These are phyloP conservation scores for Galaxias olidus DNA, from an alignment of 2,797 vertebrate genomes.

Conservation along the genomic window DNA sequence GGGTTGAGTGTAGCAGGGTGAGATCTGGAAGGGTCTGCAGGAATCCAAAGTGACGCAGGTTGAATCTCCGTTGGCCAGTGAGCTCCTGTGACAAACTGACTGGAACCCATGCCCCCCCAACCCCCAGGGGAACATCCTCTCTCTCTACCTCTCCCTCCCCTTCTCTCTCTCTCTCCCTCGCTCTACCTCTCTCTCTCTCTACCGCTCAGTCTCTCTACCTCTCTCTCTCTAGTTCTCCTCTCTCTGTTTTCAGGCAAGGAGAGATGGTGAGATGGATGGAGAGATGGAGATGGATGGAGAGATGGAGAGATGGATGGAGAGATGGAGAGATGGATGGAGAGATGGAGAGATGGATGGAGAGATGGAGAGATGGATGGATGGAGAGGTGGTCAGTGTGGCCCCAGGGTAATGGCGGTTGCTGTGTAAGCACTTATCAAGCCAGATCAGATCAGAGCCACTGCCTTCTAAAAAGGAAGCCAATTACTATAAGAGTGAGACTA, in stretches of 20 bases:
- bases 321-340: conserved; percentile 17
- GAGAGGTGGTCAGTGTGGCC: conserved; percentile 1
- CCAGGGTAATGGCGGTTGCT: conserved; percentile 8
- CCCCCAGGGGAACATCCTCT: conserved; percentile 45
- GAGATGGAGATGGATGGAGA: conserved; percentile 15
- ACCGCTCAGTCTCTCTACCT: neutral
- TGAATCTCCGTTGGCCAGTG: conserved; percentile 61
- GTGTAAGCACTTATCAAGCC: neutral
- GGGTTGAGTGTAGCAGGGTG: conserved; percentile 61
- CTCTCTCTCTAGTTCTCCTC: conserved; percentile 22
- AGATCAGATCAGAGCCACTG: neutral
- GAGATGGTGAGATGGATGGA: neutral
- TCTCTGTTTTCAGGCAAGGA: neutral
- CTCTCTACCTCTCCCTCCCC: conserved; percentile 21
- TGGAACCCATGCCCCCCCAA: conserved; percentile 69
- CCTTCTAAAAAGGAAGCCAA: neutral
- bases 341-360: neutral
- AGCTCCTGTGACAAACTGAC: conserved; percentile 74
- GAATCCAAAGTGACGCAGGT: conserved; percentile 82
- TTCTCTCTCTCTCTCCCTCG: neutral
- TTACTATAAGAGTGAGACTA: neutral
- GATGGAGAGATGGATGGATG: conserved; percentile 24
- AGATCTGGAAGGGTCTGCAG: conserved; percentile 60
- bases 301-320: conserved; percentile 34
- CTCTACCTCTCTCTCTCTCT: neutral